Evolutionary conservation across 2,113 vertebrate species (phyloP), one percentile per base, ranked within the genome.

Genomic region (Piprites chloris): DNA sequence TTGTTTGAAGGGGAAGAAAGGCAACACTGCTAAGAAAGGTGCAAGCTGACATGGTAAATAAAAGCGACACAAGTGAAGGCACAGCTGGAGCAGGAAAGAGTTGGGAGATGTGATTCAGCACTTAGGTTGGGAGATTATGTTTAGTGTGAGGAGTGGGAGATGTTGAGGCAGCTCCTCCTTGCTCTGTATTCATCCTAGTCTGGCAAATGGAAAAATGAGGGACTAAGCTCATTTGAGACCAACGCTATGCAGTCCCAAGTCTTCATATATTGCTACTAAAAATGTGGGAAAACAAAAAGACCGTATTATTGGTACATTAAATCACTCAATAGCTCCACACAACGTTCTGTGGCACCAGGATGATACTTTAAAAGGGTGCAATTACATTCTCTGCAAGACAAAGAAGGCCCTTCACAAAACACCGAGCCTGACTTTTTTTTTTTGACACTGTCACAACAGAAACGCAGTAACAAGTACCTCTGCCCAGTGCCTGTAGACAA

Each of bases 1-100:
- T 89, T 83, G 85, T 89, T 46, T 79, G 95, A 82, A 97, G 81
- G 74, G 41, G 77, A 85, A 97, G 89, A 96, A 97, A 96, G 94
- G 89, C 91, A 89, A 46, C 58, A 46, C 74, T 20, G 61, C 71
- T 87, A 85, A 49, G 93, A 78, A 82, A 93, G 83, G 93, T 44
- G 74, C 0, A 2, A 59, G 93, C 61, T 41, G 69, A 82, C 89
- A 55, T 0, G 28, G 87, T 95, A 93, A 97, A 97, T 94, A 96
- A 96, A 92, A 89, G 89, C 89, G 58, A 75, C 77, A 37, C 56
- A 46, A 89, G 89, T 15, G 62, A 95, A 96, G 74, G 81, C 91
- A 82, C 87, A 96, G 75, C 30, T 61, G 87, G 89, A 95, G 61
- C 33, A 49, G 73, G 77, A 56, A 92, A 76, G 44, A 82, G 89